Percentiles rank a stretch among this genome's conserved stretches.
phyloP scores from a whole-genome alignment of 1,140 invertebrate genomes.

The Coptotermes formosanus region DNA sequence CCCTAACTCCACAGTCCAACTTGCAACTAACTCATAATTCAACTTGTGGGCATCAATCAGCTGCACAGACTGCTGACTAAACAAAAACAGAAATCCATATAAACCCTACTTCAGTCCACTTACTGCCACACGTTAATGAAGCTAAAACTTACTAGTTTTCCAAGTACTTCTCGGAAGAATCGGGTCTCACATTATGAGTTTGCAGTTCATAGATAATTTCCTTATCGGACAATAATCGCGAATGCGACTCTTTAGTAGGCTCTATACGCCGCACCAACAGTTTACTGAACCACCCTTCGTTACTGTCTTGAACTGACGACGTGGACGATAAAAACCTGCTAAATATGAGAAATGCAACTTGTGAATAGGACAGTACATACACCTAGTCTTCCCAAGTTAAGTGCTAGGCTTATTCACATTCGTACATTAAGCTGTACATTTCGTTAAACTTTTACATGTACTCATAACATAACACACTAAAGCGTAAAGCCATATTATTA shows the following conservation, averaged over 20 bases:
- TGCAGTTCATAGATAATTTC: constrained; percentile 92
- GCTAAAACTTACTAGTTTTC: constrained; percentile 79
- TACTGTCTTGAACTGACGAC: constrained; percentile 52
- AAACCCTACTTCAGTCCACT: background rate
- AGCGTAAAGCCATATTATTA: background rate
- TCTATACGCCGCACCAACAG: constrained; percentile 86
- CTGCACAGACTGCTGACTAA: constrained; percentile 77
- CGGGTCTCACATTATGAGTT: constrained; percentile 90
- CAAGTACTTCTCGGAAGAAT: constrained; percentile 80
- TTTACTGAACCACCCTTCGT: constrained; percentile 86
- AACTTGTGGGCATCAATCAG: constrained; percentile 72
- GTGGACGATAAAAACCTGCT: constrained; percentile 45
- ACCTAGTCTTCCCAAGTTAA: background rate
- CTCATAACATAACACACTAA: background rate
- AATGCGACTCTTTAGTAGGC: constrained; percentile 93
- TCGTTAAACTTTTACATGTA: background rate
- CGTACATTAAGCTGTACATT: background rate
- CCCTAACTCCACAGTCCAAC: constrained; percentile 91
- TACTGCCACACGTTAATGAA: constrained; percentile 28
- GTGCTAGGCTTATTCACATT: background rate
- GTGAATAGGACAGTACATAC: background rate
- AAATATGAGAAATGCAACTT: background rate
- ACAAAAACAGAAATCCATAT: constrained; percentile 21
- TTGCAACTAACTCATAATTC: constrained; percentile 74
- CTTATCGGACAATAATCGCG: constrained; percentile 90